Evolutionary conservation across 2,888 invertebrate species (phyloP).

Genomic region (Apamea anceps): DNA sequence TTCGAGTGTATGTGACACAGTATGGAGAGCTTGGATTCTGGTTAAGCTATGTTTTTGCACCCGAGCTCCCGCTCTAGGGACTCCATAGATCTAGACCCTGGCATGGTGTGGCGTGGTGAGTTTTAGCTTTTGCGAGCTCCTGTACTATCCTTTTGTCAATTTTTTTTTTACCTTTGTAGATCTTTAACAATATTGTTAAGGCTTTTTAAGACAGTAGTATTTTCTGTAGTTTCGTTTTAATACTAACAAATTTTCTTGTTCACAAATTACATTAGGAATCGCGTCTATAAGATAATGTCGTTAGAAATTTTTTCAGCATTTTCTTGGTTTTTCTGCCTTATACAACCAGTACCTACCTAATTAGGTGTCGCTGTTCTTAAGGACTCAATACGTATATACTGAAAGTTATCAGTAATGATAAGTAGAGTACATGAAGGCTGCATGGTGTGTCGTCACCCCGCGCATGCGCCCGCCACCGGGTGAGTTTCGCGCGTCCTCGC

Average conservation of each 20-base stretch:
- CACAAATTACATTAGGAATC: neutral
- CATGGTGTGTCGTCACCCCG: slow-evolving; percentile 50
- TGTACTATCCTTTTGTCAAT: neutral
- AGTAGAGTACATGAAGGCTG: slow-evolving; percentile 59
- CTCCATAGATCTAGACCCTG: slow-evolving; percentile 85
- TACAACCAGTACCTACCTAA: neutral
- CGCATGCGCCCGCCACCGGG: slow-evolving; percentile 58
- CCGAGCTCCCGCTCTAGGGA: slow-evolving; percentile 87
- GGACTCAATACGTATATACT: neutral
- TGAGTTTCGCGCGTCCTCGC: slow-evolving; percentile 84
- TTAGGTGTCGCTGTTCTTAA: slow-evolving; percentile 4
- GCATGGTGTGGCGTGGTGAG: slow-evolving; percentile 88
- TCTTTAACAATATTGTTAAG: neutral
- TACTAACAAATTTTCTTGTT: neutral
- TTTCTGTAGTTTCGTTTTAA: neutral
- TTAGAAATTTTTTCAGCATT: neutral
- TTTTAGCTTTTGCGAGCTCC: slow-evolving; percentile 51
- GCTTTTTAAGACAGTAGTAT: neutral
- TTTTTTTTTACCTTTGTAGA: neutral
- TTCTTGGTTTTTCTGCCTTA: neutral
- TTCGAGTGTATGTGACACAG: slow-evolving; percentile 78
- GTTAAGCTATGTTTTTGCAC: slow-evolving; percentile 89
- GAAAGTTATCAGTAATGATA: slow-evolving; percentile 40
- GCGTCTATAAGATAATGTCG: neutral
- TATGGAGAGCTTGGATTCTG: slow-evolving; percentile 87